Base-by-base conservation (phyloP, 2,888 invertebrate genomes). In the Cylindroiulus punctatus region DNA sequence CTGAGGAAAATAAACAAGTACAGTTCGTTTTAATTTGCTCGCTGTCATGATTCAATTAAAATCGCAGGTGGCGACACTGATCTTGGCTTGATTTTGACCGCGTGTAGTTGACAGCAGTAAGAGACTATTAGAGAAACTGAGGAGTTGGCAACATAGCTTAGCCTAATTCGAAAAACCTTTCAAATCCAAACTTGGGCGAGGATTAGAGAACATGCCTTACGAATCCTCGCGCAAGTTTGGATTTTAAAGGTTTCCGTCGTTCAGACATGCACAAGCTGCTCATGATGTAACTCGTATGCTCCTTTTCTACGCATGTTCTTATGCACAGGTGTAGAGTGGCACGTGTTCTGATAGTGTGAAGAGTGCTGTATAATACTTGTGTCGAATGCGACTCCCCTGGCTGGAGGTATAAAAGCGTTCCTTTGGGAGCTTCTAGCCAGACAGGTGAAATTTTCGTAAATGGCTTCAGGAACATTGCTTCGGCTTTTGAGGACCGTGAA, bases 31-130 rank as follows among this genome's bases (percentile, higher is more conserved):
- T 76, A 30, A 76, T 76, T 76, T 76, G 26, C 30, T 76, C 26
- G 30, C 26, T 30, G 30, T 30, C 76, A 76, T 14, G 76, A 76
- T 76, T 76, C 76, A 76, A 76, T 76, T 76, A 76, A 76, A 76
- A 76, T 30, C 26, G 14, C 76, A 76, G 76, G 76, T 76, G 76
- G 30, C 30, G 76, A 76, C 76, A 76, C 76, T 30, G 76, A 76
- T 30, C 30, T 30, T 7, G 30, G 26, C 30, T 30, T 30, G 12
- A 14, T 76, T 26, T 30, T 76, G 76, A 76, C 76, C 76, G 76
- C 76, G 10, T 30, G 76, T 30, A 65, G n/a, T 5, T 76, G 14
- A 26, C 44, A 30, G 4, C 1, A 30, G 30, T 14, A 76, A 30
- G 12, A 76, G 3, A 19, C 19, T n/a, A 8, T 8, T n/a, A 3